Evolutionary conservation across 2,888 invertebrate species (phyloP).

Genomic region (Parthenolecanium corni): DNA sequence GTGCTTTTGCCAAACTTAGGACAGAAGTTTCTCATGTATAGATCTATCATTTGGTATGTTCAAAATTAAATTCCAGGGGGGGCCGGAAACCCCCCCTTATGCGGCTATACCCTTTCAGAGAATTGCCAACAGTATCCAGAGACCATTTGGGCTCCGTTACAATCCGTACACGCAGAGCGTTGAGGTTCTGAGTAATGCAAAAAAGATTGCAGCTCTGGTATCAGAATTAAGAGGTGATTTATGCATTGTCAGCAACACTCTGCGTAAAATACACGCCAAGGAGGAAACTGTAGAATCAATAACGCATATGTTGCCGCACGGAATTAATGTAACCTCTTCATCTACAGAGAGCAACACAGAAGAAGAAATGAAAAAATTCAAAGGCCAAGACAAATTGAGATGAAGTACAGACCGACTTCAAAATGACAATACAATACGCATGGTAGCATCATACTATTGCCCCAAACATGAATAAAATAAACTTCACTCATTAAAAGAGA

Average conservation of each 20-base stretch:
- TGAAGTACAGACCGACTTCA: too few relatives aligned
- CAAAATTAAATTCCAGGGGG: too few relatives aligned
- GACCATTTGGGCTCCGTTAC: constrained; percentile 89
- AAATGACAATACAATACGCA: too few relatives aligned
- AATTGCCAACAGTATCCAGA: constrained; percentile 83
- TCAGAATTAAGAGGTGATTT: constrained; percentile 81
- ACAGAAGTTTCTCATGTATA: too few relatives aligned
- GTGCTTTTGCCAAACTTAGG: constrained; percentile 89
- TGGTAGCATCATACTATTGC: too few relatives aligned
- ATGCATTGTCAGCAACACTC: constrained; percentile 79
- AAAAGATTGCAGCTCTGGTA: constrained; percentile 83
- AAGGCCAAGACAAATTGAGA: too few relatives aligned
- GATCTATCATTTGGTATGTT: too few relatives aligned
- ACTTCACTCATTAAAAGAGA: too few relatives aligned
- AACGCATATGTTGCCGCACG: constrained; percentile 51
- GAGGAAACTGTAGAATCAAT: constrained; percentile 76
- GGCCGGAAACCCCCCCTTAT: too few relatives aligned
- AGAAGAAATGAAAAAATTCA: neutral
- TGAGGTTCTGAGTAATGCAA: constrained; percentile 86
- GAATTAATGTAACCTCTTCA: constrained; percentile 26
- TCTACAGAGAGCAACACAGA: constrained; percentile 10
- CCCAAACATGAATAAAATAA: too few relatives aligned
- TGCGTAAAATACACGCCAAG: constrained; percentile 77
- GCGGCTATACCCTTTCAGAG: constrained; percentile 52
- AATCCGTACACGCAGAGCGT: constrained; percentile 95